A percentile compares a stretch with the other conserved stretches of the same genome.
These are phyloP conservation scores for Phaethon lepturus DNA, from an alignment of 2,113 vertebrate genomes.

Conservation along the genomic window DNA sequence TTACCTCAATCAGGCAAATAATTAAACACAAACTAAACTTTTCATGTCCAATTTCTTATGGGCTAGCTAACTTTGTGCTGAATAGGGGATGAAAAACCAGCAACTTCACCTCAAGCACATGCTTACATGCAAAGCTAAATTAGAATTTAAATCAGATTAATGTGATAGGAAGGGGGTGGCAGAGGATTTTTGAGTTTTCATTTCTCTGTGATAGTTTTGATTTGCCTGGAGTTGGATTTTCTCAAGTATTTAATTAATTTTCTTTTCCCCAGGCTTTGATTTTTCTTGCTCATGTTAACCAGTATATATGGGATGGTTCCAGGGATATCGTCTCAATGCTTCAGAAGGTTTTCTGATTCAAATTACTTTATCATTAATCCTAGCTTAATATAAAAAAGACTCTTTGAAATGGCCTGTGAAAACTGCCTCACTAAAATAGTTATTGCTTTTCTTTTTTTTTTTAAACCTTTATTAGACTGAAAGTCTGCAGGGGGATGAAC, in stretches of 20 bases:
- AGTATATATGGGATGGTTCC: not conserved
- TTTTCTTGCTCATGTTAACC: constrained; percentile 11
- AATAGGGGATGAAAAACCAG: not conserved
- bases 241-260: constrained; percentile 38
- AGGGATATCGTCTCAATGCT: not conserved
- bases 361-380: not conserved
- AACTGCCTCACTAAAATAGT: not conserved
- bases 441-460: not conserved
- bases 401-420: not conserved
- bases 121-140: not conserved
- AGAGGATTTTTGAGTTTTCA: not conserved
- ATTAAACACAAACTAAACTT: not conserved
- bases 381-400: not conserved
- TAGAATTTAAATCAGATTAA: constrained; percentile 23
- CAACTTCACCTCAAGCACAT: not conserved
- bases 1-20: not conserved
- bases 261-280: not conserved
- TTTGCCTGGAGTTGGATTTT: constrained; percentile 29
- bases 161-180: not conserved
- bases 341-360: constrained; percentile 3
- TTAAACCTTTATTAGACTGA: not conserved
- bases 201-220: constrained; percentile 6
- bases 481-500: not conserved
- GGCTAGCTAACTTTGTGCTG: not conserved
- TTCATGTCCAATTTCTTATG: not conserved